Evolutionary conservation across 2,888 invertebrate species (phyloP).

Genomic region (Hedychridium roseum): DNA sequence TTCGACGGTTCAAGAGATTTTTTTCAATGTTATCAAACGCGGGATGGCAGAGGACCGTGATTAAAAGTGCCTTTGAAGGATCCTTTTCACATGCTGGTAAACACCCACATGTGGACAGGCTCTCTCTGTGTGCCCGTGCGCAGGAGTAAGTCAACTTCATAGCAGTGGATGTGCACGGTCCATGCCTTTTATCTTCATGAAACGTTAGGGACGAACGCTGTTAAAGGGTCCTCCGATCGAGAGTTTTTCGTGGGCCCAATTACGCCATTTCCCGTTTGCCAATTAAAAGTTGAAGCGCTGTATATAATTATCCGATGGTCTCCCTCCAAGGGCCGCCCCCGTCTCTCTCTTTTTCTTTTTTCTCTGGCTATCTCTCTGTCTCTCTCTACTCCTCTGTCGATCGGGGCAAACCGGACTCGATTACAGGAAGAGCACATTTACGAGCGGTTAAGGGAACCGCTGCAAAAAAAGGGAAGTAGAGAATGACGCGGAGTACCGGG

Average conservation of each 20-base stretch:
- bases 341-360: no score
- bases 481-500: neutral
- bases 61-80: no score
- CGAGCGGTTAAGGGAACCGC: slow-evolving; percentile 21
- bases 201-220: no score
- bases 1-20: no score
- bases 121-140: neutral
- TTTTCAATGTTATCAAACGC: no score
- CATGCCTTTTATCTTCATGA: no score
- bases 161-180: no score
- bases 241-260: slow-evolving; percentile 39
- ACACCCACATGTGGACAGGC: neutral
- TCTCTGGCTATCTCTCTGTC: no score
- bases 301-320: no score
- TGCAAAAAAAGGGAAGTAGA: slow-evolving; percentile 2
- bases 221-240: slow-evolving; percentile 15
- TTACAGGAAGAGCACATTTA: slow-evolving; percentile 30
- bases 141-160: no score
- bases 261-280: slow-evolving; percentile 45
- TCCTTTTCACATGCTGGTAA: neutral
- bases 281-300: slow-evolving; percentile 42
- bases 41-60: no score
- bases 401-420: slow-evolving; percentile 19
- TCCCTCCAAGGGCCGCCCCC: slow-evolving; percentile 10
- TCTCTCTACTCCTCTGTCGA: slow-evolving; percentile 9